Conservation (phyloP, 2,113 vertebrate species). For the Vimba vimba region DNA sequence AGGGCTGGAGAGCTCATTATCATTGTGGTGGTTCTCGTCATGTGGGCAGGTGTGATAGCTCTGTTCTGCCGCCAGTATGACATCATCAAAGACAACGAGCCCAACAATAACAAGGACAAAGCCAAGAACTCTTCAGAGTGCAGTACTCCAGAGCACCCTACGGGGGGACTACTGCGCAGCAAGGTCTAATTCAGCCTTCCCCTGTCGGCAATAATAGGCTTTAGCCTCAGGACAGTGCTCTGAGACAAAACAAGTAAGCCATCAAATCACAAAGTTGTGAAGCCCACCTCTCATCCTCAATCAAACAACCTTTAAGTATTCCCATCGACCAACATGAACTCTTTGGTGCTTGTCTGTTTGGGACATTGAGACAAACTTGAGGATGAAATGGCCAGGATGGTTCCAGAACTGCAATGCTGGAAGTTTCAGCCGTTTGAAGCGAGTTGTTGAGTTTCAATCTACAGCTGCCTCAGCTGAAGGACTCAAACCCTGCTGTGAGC, state of each 20-base stretch:
- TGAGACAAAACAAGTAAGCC: conserved; percentile 59
- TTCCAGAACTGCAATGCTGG: not conserved
- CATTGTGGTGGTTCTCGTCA: conserved; percentile 93
- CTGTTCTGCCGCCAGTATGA: conserved; percentile 97
- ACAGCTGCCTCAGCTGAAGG: conserved; percentile 38
- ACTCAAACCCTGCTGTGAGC: conserved; percentile 9
- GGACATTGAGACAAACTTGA: conserved; percentile 38
- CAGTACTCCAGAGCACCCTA: conserved; percentile 94
- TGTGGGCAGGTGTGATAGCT: conserved; percentile 98
- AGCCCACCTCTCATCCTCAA: conserved; percentile 54
- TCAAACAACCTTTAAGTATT: conserved; percentile 41
- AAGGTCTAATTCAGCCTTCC: conserved; percentile 80
- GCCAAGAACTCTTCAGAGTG: conserved; percentile 93
- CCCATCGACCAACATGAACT: conserved; percentile 45
- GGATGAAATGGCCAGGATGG: conserved; percentile 12
- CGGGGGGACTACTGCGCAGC: conserved; percentile 91
- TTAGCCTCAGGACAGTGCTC: conserved; percentile 73
- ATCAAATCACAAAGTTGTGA: conserved; percentile 61
- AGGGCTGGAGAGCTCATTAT: conserved; percentile 92
- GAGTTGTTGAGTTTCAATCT: conserved; percentile 32
- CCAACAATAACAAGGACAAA: conserved; percentile 98
- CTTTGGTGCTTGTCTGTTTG: conserved; percentile 56
- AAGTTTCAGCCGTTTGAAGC: not conserved
- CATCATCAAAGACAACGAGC: conserved; percentile 98
- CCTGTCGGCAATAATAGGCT: conserved; percentile 73